Base-by-base conservation (phyloP, 2,888 invertebrate genomes). In the Dryomyza anilis region DNA sequence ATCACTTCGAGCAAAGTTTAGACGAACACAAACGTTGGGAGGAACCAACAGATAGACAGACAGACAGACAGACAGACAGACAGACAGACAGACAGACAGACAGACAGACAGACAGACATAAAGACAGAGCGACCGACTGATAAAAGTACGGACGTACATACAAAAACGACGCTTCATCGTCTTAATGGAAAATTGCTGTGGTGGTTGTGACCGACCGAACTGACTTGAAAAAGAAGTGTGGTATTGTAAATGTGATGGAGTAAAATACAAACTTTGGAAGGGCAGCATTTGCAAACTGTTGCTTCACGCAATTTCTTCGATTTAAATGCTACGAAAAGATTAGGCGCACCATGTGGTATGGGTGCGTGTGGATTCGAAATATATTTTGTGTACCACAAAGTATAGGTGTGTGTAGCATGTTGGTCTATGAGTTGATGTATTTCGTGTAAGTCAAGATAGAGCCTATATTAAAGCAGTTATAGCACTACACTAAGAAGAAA, bases 131-230 rank as follows among this genome's bases (percentile, higher is more conserved):
- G 48, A 29, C 16, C 29, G 60, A 60, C 33, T 16, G 48, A 33
- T 33, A 33, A 50, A 21, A 21, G 50, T n/a, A n/a, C n/a, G n/a
- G n/a, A n/a, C n/a, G n/a, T n/a, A n/a, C n/a, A n/a, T n/a, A n/a
- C n/a, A n/a, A n/a, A n/a, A 55, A 21, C 6, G 10, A 21, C 29
- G 27, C 48, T 59, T 5, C 48, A 23, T 33, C 30, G 16, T 33
- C 33, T 46, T 48, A 59, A 46, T 59, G 21, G 48, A 33, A 48
- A 59, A 33, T 59, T 58, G 58, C 29, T 58, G 58, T 27, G 43
- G 45, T 45, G 12, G 19, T 46, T 46, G 45, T 58, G n/a, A 53
- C n/a, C 19, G 30, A 30, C 3, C 29, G n/a, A 14, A 14, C 25
- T 4, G 4, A n/a, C 12, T 12, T 48, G 16, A 21, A n/a, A 50